Percentiles rank a stretch among this genome's conserved stretches.
phyloP scores from a whole-genome alignment of 2,797 vertebrate species.

The Fundulus diaphanus region DNA sequence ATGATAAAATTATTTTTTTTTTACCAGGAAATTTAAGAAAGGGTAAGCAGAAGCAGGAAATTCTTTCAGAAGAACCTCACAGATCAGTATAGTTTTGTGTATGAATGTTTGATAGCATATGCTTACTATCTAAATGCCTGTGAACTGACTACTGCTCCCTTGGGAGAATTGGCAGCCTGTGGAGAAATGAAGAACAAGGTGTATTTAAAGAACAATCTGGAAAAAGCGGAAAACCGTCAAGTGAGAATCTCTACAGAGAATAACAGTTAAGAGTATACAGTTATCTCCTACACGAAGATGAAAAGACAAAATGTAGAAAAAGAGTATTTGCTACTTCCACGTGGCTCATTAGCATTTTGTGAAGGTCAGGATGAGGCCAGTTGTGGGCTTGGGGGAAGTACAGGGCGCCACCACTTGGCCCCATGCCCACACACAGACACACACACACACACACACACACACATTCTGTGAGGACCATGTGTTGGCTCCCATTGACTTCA shows the following conservation, averaged over 20 bases:
- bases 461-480: no score
- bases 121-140: conserved; percentile 68
- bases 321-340: conserved; percentile 74
- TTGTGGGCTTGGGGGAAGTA: conserved; percentile 69
- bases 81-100: conserved; percentile 46
- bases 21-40: conserved; percentile 13
- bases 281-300: background rate
- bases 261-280: background rate
- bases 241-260: background rate
- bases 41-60: conserved; percentile 7
- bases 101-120: conserved; percentile 69
- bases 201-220: conserved; percentile 33
- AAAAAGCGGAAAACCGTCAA: conserved; percentile 4
- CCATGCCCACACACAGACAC: conserved; percentile 73
- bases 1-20: conserved; percentile 12
- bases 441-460: conserved; percentile 22
- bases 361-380: conserved; percentile 86
- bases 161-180: conserved; percentile 47
- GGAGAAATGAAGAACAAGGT: conserved; percentile 33
- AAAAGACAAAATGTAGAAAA: background rate
- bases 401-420: conserved; percentile 83
- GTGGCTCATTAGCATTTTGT: conserved; percentile 93
- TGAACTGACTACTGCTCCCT: conserved; percentile 62
- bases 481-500: no score
- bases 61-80: conserved; percentile 30